phyloP scores from a whole-genome alignment of 2,888 invertebrate species.

The Helleia helle region DNA sequence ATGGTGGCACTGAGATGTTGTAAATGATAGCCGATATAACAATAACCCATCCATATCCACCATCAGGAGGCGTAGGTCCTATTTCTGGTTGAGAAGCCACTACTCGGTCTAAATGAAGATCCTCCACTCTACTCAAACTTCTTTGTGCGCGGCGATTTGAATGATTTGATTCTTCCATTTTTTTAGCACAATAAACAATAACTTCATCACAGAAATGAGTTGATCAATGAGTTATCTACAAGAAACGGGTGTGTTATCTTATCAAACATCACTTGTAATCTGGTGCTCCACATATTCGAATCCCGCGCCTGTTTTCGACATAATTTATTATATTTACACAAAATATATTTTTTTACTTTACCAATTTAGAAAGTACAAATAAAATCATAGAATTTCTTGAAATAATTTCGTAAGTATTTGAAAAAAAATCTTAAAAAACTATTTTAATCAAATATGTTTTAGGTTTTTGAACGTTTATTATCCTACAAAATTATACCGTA shows the following conservation, averaged over 20 bases:
- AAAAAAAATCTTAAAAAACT: background rate
- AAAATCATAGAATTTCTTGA: too few relatives aligned
- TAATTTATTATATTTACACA: background rate
- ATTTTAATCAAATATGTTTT: background rate
- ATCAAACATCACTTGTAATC: conserved; percentile 62
- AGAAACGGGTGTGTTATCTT: conserved; percentile 60
- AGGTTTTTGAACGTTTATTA: conserved; percentile 36
- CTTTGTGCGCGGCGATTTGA: conserved; percentile 26
- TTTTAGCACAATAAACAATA: conserved; percentile 33
- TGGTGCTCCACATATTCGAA: conserved; percentile 55
- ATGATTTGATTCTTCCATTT: conserved; percentile 43
- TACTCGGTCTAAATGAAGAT: conserved; percentile 72
- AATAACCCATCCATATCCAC: conserved; percentile 79
- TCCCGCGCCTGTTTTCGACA: conserved; percentile 35
- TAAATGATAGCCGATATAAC: conserved; percentile 73
- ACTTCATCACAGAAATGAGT: conserved; percentile 47
- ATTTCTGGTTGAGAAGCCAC: conserved; percentile 78
- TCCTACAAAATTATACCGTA: conserved; percentile 22
- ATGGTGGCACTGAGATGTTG: conserved; percentile 74
- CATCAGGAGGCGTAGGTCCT: conserved; percentile 78
- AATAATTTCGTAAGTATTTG: background rate
- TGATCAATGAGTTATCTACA: conserved; percentile 47
- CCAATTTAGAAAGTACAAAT: too few relatives aligned
- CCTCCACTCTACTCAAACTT: conserved; percentile 39
- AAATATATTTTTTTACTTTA: background rate